Percentiles rank a stretch among this genome's conserved stretches.
Evolutionary conservation across 1,140 invertebrate genomes (phyloP).

Genomic region (Heterodera carotae): DNA sequence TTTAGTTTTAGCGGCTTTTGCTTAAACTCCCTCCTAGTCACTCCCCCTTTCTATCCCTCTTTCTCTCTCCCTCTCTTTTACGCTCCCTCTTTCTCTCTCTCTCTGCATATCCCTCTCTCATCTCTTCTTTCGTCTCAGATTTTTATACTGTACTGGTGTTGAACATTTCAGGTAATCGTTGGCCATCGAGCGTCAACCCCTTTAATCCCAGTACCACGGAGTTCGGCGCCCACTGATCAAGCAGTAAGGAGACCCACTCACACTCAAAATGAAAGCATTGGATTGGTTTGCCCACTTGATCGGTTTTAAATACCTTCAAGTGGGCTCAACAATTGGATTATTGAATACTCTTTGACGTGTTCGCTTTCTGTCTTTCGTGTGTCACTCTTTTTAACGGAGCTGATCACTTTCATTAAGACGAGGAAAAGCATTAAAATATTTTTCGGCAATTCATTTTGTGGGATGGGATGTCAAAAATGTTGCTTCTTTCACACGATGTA

Average conservation of each 20-base stretch:
- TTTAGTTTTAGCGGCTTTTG: too few species aligned
- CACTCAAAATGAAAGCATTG: background rate
- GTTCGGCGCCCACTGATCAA: slow-evolving; percentile 63
- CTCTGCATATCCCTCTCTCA: background rate
- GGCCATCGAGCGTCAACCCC: slow-evolving; percentile 57
- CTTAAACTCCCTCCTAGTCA: background rate
- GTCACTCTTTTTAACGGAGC: too few species aligned
- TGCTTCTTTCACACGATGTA: background rate
- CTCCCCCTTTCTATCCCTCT: too few species aligned
- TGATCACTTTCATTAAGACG: slow-evolving; percentile 9
- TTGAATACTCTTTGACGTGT: slow-evolving; percentile 20
- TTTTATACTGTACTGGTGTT: slow-evolving; percentile 2
- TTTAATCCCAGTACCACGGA: slow-evolving; percentile 62
- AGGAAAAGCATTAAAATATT: too few species aligned
- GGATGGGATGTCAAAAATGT: background rate
- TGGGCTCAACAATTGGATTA: background rate
- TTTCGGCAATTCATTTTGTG: too few species aligned
- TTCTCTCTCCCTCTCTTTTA: too few species aligned
- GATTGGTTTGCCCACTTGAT: background rate
- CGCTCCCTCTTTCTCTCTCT: background rate
- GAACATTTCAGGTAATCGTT: slow-evolving; percentile 61
- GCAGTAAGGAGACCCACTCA: slow-evolving; percentile 55
- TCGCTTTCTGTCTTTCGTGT: slow-evolving; percentile 7
- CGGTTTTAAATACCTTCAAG: background rate
- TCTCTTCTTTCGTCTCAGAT: background rate